Base-by-base conservation (phyloP, 2,888 invertebrate species). In the Ophion costatus region DNA sequence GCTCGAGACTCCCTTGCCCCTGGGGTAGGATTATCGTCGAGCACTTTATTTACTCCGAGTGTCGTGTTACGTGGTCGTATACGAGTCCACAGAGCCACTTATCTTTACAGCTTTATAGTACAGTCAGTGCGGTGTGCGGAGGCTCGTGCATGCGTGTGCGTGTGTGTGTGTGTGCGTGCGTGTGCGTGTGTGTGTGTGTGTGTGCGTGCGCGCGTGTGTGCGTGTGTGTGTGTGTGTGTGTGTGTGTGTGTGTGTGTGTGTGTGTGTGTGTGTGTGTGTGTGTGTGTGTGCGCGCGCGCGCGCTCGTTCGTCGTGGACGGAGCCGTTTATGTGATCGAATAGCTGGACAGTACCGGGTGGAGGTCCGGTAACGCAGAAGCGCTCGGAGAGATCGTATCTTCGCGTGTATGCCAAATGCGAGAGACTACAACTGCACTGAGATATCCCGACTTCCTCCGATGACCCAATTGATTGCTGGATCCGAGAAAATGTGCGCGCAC, bases 31-130 rank as follows among this genome's bases (percentile, higher is more conserved):
- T 77, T 84, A 84, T 84, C 71, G 86, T 81, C 80, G 81, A 77
- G 76, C 80, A 83, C 86, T 88, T 88, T 89, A 87, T 89, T 89
- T 89, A 87, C 88, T 83, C 80, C 82, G 81, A 87, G 88, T 89
- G 87, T 89, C 89, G 88, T 89, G 89, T 89, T 89, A 87, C 87
- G 83, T 70, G 87, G 85, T 87, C 89, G 87, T 89, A 87, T 80
- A 67, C 85, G 86, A 80, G 78, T 56, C 66, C 67, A 70, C 79
- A 24, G 69, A 83, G 79, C 83, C 77, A 74, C 81, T 83, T 87
- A 87, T 87, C 86, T 86, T 82, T 85, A 82, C 86, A 82, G 86
- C 86, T 86, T 86, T 87, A 80, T 80, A 85, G 83, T 80, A 74
- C 38, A 57, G 33, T 63, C 22, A 33, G 66, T 56, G 70, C 78